Base-by-base conservation (phyloP, 2,797 vertebrate species). In the Huso huso region DNA sequence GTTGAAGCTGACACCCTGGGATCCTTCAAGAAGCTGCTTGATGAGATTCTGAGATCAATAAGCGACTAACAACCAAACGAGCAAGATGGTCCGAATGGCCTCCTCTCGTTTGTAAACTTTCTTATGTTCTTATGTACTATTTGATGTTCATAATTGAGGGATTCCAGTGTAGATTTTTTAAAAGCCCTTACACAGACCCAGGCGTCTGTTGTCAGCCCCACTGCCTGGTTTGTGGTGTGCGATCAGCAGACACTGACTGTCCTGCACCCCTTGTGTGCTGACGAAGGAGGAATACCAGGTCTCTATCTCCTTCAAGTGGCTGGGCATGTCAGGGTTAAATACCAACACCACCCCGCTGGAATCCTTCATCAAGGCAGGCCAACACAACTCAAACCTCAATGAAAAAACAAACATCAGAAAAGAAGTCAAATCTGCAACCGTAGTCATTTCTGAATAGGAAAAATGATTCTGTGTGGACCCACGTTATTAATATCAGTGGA, bases 361-460 rank as follows among this genome's bases (percentile, higher is more conserved):
- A 66, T 97, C 94, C 71, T 94, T 95, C 87, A 93, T 89, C 72
- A 99, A 75, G 51, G 93, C 92, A n/a, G 95, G 95, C 97, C 97
- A 99, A 83, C 96, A 99, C 0, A 91, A 88, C 70, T 98, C 96
- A 80, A 96, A 96, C 80, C 97, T 99, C 65, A 2, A 12, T 55
- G 10, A 57, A 50, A 10, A 58, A 37, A 37, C 8, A 18, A 9
- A 15, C 68, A 62, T 7, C 4, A 62, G 50, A 49, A 10, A 48
- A 6, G 64, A 66, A 18, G 15, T 18, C 15, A 18, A 18, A 18
- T 18, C 15, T 18, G 15, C 15, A 37, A 37, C 37, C 5, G 37
- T 37, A 37, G 37, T 4, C 37, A 37, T 37, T 37, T 37, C 37
- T 37, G 37, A 37, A 37, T 37, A 37, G 37, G 1, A 37, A 37